Percentiles rank a stretch among this genome's conserved stretches.
Conservation (phyloP, 2,888 invertebrate genomes). For the Pseudoips prasinana region DNA sequence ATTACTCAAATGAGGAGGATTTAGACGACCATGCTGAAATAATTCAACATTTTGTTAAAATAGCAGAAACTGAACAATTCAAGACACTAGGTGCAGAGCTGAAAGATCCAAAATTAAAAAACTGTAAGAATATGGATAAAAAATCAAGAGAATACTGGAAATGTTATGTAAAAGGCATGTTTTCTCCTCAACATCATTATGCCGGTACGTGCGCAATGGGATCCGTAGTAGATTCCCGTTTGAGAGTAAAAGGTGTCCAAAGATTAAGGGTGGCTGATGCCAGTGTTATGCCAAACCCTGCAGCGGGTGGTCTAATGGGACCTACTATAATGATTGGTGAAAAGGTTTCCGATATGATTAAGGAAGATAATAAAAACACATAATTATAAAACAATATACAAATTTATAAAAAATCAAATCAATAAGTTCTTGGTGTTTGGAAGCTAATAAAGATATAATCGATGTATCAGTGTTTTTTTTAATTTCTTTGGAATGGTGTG, state of each 20-base stretch:
- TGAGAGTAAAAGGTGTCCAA: conserved; percentile 18
- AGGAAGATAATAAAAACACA: conserved; percentile 17
- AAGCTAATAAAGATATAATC: no score
- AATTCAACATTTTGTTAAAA: conserved; percentile 16
- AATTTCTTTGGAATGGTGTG: no score
- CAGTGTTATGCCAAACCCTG: conserved; percentile 66
- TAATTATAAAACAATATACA: no score
- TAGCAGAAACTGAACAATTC: conserved; percentile 16
- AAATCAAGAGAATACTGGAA: conserved; percentile 18
- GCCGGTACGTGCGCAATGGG: conserved; percentile 26
- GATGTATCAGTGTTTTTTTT: no score
- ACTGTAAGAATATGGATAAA: conserved; percentile 3
- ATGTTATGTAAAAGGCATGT: conserved; percentile 19
- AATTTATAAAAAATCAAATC: no score
- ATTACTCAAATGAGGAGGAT: conserved; percentile 35
- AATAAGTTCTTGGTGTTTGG: no score
- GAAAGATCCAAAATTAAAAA: conserved; percentile 10
- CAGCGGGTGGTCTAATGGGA: conserved; percentile 79
- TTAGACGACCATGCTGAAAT: conserved; percentile 16
- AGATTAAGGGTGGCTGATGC: conserved; percentile 37
- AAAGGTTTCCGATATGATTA: conserved; percentile 31
- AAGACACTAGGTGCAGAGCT: conserved; percentile 14
- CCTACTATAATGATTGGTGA: conserved; percentile 54
- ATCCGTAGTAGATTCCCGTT: conserved; percentile 18
- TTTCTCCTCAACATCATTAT: conserved; percentile 12